Evolutionary conservation across 2,888 invertebrate genomes (phyloP).

Genomic region (Drosophila fulvimacula): DNA sequence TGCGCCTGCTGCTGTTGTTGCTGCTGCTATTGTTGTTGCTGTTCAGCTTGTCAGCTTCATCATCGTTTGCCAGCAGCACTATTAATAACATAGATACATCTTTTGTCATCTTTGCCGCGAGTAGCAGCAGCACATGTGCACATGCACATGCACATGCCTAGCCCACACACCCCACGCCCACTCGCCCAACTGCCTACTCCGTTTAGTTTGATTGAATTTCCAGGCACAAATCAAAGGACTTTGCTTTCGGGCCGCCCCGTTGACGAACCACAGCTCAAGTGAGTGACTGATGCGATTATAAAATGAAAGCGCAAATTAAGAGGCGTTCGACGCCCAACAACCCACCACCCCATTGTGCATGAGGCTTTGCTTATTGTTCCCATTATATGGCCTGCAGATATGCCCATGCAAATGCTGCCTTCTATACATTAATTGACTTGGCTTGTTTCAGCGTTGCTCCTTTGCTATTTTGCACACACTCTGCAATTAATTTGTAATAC

Average conservation of each 20-base stretch:
- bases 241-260: conserved; percentile 29
- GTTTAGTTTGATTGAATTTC: conserved; percentile 58
- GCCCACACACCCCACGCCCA: not conserved
- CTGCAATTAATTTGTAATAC: conserved; percentile 50
- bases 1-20: conserved; percentile 7
- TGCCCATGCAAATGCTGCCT: conserved; percentile 14
- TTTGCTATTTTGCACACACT: conserved; percentile 49
- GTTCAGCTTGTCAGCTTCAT: conserved; percentile 44
- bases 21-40: conserved; percentile 1
- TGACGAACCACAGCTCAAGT: conserved; percentile 54
- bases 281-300: conserved; percentile 69
- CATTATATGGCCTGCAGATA: conserved; percentile 12
- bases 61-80: conserved; percentile 76
- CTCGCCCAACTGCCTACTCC: not conserved
- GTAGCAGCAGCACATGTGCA: conserved; percentile 11
- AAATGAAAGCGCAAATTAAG: conserved; percentile 64
- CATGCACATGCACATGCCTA: conserved; percentile 6
- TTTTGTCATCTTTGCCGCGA: conserved; percentile 64
- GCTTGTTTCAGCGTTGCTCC: conserved; percentile 14
- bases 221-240: conserved; percentile 49
- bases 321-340: conserved; percentile 17
- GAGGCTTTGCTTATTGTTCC: not conserved
- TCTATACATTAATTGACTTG: conserved; percentile 51
- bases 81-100: conserved; percentile 78
- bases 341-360: no score